Conservation (phyloP, 2,888 invertebrate species). For the Cacoxenus indagator region DNA sequence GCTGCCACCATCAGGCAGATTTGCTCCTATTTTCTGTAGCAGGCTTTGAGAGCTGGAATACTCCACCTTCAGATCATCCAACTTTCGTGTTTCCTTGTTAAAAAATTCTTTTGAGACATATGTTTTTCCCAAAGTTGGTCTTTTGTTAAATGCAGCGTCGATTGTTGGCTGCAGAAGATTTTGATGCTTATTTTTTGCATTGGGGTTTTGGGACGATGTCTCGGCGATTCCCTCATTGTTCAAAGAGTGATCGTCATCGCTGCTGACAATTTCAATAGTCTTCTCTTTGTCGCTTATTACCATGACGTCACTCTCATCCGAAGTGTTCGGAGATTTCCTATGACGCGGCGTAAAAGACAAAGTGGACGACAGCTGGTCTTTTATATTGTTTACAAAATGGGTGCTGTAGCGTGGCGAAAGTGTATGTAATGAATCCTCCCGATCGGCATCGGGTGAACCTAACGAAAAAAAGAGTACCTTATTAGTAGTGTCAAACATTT, state of each 20-base stretch:
- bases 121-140: not conserved
- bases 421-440: not conserved
- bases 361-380: slow-evolving; percentile 57
- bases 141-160: slow-evolving; percentile 21
- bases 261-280: slow-evolving; percentile 56
- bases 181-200: slow-evolving; percentile 24
- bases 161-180: slow-evolving; percentile 58
- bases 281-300: slow-evolving; percentile 50
- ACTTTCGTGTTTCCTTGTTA: slow-evolving; percentile 72
- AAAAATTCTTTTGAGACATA: slow-evolving; percentile 55
- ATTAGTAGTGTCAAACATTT: not conserved
- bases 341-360: slow-evolving; percentile 35
- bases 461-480: not conserved
- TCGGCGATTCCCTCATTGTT: slow-evolving; percentile 38
- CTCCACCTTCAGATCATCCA: slow-evolving; percentile 71
- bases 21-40: slow-evolving; percentile 53
- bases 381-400: slow-evolving; percentile 52
- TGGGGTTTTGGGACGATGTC: slow-evolving; percentile 25
- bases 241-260: slow-evolving; percentile 34
- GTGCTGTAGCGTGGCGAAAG: slow-evolving; percentile 52
- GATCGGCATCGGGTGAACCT: not conserved
- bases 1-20: slow-evolving; percentile 77
- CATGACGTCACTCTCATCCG: slow-evolving; percentile 53
- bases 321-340: slow-evolving; percentile 29
- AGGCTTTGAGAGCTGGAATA: slow-evolving; percentile 66